Evolutionary conservation across 2,888 invertebrate species (phyloP).

Genomic region (Aleiodes alternator): DNA sequence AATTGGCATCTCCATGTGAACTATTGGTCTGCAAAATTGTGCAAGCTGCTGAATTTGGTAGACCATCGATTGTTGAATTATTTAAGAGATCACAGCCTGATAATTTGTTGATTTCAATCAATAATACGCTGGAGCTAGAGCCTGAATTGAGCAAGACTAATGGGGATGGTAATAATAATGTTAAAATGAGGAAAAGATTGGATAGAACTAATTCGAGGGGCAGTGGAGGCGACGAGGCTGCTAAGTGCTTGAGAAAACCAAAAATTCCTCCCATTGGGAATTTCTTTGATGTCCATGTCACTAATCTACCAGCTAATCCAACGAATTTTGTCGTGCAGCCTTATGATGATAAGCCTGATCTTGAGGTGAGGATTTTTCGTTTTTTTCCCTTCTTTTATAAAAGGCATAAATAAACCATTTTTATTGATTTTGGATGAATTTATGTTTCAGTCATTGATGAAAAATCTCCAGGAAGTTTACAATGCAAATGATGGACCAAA

Average conservation of each 20-base stretch:
- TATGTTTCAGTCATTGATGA: slow-evolving; percentile 79
- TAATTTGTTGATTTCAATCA: slow-evolving; percentile 82
- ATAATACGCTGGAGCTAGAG: slow-evolving; percentile 82
- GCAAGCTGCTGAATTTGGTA: slow-evolving; percentile 60
- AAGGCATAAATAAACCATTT: background rate
- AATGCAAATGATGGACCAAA: slow-evolving; percentile 77
- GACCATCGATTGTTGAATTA: slow-evolving; percentile 79
- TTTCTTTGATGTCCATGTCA: slow-evolving; percentile 84
- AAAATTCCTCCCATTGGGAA: slow-evolving; percentile 76
- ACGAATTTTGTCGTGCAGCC: slow-evolving; percentile 82
- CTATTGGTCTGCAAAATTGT: slow-evolving; percentile 78
- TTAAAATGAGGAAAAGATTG: slow-evolving; percentile 59
- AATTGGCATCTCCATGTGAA: slow-evolving; percentile 78
- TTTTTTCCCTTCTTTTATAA: background rate
- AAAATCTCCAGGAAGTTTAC: slow-evolving; percentile 80
- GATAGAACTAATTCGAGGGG: slow-evolving; percentile 57
- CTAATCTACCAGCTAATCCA: slow-evolving; percentile 85
- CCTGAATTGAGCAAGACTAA: slow-evolving; percentile 76
- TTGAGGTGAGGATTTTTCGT: slow-evolving; percentile 61
- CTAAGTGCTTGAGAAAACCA: slow-evolving; percentile 70
- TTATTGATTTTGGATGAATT: slow-evolving; percentile 8
- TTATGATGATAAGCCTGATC: slow-evolving; percentile 42
- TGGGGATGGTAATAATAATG: slow-evolving; percentile 66
- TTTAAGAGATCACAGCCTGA: slow-evolving; percentile 82
- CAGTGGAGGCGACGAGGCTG: slow-evolving; percentile 46